Conservation (phyloP, 1,140 invertebrate genomes). For the Lucilia cuprina region DNA sequence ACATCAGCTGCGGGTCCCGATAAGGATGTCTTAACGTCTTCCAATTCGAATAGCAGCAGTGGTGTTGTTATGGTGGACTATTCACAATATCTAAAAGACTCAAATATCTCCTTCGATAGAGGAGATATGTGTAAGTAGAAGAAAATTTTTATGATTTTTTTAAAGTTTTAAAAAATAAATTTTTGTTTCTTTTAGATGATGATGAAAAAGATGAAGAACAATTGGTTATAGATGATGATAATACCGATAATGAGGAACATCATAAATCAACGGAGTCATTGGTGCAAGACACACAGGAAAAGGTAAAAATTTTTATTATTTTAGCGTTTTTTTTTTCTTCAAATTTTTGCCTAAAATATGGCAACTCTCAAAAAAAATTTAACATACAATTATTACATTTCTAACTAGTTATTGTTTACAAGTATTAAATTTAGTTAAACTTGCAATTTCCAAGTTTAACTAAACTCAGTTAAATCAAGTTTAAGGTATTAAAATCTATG, state of each 20-base stretch:
- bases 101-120: constrained; percentile 50
- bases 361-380: no score
- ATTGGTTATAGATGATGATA: constrained; percentile 53
- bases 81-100: constrained; percentile 62
- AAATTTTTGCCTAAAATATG: not conserved
- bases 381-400: no score
- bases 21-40: constrained; percentile 25
- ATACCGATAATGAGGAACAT: constrained; percentile 31
- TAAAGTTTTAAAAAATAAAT: not conserved
- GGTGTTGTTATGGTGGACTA: constrained; percentile 58
- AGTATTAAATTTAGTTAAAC: no score
- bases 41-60: constrained; percentile 48
- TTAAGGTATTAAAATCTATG: no score
- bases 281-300: not conserved
- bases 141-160: not conserved
- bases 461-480: no score
- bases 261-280: not conserved
- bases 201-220: constrained; percentile 58
- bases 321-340: no score
- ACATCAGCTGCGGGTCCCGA: not conserved
- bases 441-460: no score
- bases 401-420: no score
- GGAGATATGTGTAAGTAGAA: constrained; percentile 53
- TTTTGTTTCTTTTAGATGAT: constrained; percentile 46
- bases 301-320: not conserved